Conservation (phyloP, 30 jellyfish, hydroid and myxozoan species). For the Turritopsis rubra region DNA sequence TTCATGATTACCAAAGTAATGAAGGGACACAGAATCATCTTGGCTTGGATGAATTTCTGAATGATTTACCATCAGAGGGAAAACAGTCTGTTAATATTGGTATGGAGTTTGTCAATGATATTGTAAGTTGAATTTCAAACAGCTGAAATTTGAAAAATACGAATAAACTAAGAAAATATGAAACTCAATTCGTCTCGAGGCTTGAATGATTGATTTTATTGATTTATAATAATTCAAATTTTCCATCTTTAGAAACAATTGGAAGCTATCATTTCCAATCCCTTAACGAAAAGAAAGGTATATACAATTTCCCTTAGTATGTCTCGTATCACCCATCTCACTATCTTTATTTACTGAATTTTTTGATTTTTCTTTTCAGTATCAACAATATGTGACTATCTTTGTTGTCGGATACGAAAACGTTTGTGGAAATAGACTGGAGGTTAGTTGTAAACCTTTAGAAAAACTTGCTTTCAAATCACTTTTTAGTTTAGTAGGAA, state of each 20-base stretch:
- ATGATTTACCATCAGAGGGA: not conserved
- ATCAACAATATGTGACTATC: slow-evolving; percentile 7
- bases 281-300: slow-evolving; percentile 2
- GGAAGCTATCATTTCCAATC: not conserved
- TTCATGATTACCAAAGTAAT: not conserved
- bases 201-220: too few relatives aligned
- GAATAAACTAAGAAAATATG: too few relatives aligned
- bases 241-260: not conserved
- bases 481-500: too few relatives aligned
- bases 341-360: not conserved
- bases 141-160: too few relatives aligned
- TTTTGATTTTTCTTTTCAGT: not conserved
- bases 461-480: too few relatives aligned
- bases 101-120: slow-evolving; percentile 10
- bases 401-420: slow-evolving; percentile 9
- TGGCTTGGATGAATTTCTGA: not conserved
- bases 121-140: not conserved
- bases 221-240: not conserved
- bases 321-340: not conserved
- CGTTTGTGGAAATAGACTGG: not conserved
- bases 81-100: not conserved
- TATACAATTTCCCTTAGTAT: not conserved
- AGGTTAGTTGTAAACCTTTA: not conserved
- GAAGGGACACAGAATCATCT: not conserved
- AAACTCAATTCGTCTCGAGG: too few relatives aligned